Evolutionary conservation across 2,113 vertebrate genomes (phyloP).

Genomic region (Steatornis caripensis): DNA sequence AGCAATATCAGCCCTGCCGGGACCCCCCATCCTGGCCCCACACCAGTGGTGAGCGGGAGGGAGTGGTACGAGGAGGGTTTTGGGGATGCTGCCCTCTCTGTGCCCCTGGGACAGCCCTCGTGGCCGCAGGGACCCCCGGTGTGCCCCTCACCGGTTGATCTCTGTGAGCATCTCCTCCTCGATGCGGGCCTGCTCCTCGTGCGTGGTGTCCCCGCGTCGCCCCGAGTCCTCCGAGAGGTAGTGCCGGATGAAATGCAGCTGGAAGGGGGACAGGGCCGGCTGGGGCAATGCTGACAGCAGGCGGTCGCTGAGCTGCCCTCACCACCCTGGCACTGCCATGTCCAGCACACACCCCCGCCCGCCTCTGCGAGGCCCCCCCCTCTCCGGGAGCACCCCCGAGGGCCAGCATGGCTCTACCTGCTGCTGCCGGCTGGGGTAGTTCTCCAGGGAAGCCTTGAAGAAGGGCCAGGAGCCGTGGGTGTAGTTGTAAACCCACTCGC

Average conservation of each 20-base stretch:
- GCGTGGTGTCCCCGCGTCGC: neutral
- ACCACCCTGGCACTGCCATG: neutral
- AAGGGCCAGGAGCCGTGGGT: conserved; percentile 83
- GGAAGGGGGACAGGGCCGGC: neutral
- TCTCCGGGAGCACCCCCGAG: neutral
- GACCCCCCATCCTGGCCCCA: neutral
- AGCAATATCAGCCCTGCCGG: neutral
- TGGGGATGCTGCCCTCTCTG: neutral
- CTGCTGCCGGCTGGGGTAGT: conserved; percentile 84
- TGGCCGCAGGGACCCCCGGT: neutral
- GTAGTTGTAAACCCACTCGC: conserved; percentile 92
- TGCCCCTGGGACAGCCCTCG: fast-evolving
- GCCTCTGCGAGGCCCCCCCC: no score
- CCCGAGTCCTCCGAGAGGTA: conserved; percentile 77
- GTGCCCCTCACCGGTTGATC: conserved; percentile 75
- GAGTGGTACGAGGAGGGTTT: neutral
- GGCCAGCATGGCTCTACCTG: conserved; percentile 70
- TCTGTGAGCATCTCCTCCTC: conserved; percentile 85
- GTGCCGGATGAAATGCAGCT: conserved; percentile 86
- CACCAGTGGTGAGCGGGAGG: neutral
- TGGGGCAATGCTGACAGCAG: neutral
- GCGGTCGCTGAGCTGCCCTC: no score
- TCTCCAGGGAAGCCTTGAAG: conserved; percentile 73
- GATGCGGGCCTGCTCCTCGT: conserved; percentile 64
- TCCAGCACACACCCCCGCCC: neutral